Percentiles rank a stretch among this genome's conserved stretches.
phyloP scores from a whole-genome alignment of 2,113 vertebrate genomes.

The Campylorhamphus procurvoides region DNA sequence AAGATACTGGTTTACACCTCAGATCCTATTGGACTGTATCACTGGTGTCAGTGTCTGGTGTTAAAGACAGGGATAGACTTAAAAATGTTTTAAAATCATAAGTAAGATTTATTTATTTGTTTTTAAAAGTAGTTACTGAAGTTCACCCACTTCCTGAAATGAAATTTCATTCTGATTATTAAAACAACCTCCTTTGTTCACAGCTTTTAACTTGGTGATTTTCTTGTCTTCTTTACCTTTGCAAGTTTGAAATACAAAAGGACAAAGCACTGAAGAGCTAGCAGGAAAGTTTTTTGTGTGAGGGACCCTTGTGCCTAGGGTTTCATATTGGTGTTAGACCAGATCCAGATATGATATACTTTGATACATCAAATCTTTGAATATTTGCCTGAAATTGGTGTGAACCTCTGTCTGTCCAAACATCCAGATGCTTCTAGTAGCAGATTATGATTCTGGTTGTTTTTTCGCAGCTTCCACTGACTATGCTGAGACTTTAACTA shows the following conservation, averaged over 20 bases:
- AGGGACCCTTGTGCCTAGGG: not conserved
- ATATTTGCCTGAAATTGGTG: not conserved
- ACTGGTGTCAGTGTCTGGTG: not conserved
- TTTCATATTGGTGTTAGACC: not conserved
- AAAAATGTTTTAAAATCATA: not conserved
- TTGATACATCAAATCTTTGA: not conserved
- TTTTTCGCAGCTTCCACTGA: not conserved
- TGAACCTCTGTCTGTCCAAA: not conserved
- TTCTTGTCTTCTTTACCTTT: not conserved
- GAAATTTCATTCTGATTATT: not conserved
- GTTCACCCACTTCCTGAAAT: not conserved
- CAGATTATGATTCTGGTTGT: not conserved
- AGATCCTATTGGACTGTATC: not conserved
- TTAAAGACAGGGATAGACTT: not conserved
- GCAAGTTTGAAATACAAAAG: not conserved
- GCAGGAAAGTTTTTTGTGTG: not conserved
- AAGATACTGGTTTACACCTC: not conserved
- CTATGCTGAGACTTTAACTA: not conserved
- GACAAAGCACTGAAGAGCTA: not conserved
- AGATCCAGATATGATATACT: not conserved
- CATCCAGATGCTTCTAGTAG: not conserved
- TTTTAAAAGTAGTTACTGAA: not conserved
- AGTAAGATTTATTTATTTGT: not conserved
- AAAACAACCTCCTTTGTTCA: not conserved
- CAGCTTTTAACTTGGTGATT: not conserved